Evolutionary conservation across 1,140 invertebrate species (phyloP), one percentile per base, ranked within the genome.

Genomic region (Drosophila hydei): DNA sequence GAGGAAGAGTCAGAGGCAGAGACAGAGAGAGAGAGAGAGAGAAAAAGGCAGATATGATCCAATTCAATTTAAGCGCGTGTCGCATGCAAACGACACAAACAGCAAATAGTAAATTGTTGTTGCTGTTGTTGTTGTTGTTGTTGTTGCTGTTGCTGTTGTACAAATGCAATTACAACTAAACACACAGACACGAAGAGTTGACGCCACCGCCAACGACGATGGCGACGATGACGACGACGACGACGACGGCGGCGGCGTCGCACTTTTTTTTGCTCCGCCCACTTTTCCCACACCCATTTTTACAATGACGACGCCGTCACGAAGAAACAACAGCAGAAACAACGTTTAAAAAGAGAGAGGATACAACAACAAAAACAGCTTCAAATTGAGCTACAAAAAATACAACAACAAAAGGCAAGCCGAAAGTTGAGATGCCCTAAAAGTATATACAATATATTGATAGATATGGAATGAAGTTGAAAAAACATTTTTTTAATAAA

Each of bases 1-100:
- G 58, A 54, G 27, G 8, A 5, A 11, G 27, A 38, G 27, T 23
- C 21, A 55, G 18, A 21, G 21, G 14, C 3, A 42, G 47, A 19
- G 14, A 18, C 45, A 12, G 30, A 3, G 45, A 27, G 40, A 27
- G 36, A 23, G 30, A 18, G 23, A 1, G 23, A 50, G n/a, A 27
- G 6, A 23, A 70, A 54, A 50, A 68, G 73, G 19, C 52, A 55
- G 81, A 88, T 85, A 87, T 87, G 81, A 87, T 88, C 83, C 81
- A 87, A 87, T 87, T 88, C 81, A 88, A 88, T 87, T 87, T 78
- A 81, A 88, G 68, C 81, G 77, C 74, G 83, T 88, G 81, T 85
- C 81, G 80, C 73, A 85, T 85, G 80, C 72, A 69, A 77, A 72
- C 56, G 30, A 74, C 58, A 64, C 72, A 75, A 67, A 52, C 48